Percentiles rank a stretch among this genome's conserved stretches.
phyloP scores from a whole-genome alignment of 2,113 vertebrate genomes.

The Dinomys branickii region DNA sequence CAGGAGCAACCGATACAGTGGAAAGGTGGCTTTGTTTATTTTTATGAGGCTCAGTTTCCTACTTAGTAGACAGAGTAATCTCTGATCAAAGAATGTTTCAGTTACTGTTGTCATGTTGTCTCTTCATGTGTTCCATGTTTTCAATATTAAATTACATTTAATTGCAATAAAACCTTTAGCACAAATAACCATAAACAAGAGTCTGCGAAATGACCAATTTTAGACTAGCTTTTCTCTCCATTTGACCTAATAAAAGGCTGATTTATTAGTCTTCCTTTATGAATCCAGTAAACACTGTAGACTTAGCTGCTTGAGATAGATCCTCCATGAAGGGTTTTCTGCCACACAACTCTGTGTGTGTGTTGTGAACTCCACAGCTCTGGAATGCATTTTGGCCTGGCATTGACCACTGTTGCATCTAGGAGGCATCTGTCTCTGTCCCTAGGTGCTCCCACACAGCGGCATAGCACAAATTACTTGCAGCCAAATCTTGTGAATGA shows the following conservation, averaged over 20 bases:
- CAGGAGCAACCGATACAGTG: neutral
- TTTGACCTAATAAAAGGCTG: neutral
- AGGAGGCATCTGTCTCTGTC: neutral
- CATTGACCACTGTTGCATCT: neutral
- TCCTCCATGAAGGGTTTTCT: neutral
- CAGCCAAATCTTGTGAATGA: slow-evolving; percentile 36
- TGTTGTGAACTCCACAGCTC: neutral
- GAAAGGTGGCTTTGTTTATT: slow-evolving; percentile 20
- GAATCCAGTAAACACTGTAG: neutral
- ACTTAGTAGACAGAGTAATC: neutral
- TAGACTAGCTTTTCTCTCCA: neutral
- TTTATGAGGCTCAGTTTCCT: neutral
- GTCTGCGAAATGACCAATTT: neutral
- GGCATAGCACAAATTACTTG: slow-evolving; percentile 24
- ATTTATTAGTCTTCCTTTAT: slow-evolving; percentile 15
- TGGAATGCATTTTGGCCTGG: neutral
- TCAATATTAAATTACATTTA: neutral
- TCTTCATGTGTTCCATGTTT: neutral
- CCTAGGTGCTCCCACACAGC: neutral
- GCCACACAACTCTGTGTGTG: neutral
- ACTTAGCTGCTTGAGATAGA: neutral
- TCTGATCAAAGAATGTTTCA: neutral
- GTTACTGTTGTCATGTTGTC: neutral
- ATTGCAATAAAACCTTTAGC: slow-evolving; percentile 32
- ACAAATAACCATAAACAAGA: neutral